Percentiles rank a stretch among this genome's conserved stretches.
Conservation (phyloP, 2,113 vertebrate genomes). For the Lontra canadensis region DNA sequence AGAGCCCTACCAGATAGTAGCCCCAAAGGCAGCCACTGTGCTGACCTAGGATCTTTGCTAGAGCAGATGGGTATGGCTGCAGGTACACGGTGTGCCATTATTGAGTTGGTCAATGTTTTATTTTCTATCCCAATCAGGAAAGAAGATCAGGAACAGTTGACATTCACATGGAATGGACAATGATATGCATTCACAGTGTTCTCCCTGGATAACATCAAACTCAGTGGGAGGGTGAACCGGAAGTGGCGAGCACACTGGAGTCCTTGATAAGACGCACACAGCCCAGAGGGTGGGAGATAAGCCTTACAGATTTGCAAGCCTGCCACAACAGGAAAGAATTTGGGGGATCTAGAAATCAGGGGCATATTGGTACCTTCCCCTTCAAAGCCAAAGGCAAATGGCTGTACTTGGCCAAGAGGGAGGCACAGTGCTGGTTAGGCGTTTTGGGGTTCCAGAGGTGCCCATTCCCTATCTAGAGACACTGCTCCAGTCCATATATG, state of each 20-base stretch:
- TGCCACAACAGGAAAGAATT: not conserved
- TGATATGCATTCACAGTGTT: not conserved
- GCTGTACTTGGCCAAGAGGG: not conserved
- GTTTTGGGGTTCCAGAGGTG: not conserved
- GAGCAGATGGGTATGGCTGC: not conserved
- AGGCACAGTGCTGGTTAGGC: not conserved
- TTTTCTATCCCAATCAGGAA: not conserved
- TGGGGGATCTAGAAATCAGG: not conserved
- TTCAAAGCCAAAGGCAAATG: not conserved
- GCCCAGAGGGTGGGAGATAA: not conserved
- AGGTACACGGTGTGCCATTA: not conserved
- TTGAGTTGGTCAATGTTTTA: not conserved
- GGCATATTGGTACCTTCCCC: not conserved
- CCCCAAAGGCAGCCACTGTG: not conserved
- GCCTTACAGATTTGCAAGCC: not conserved
- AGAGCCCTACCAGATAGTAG: not conserved
- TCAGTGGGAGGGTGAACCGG: not conserved
- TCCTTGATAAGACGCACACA: not conserved
- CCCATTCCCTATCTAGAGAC: not conserved
- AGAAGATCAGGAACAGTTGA: not conserved
- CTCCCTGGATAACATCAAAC: not conserved
- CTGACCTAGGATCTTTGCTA: not conserved
- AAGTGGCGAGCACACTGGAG: not conserved
- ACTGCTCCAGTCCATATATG: not conserved
- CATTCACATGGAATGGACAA: not conserved